These are phyloP conservation scores for Zaprionus davidi DNA, from an alignment of 1,140 invertebrate genomes.

Conservation along the genomic window DNA sequence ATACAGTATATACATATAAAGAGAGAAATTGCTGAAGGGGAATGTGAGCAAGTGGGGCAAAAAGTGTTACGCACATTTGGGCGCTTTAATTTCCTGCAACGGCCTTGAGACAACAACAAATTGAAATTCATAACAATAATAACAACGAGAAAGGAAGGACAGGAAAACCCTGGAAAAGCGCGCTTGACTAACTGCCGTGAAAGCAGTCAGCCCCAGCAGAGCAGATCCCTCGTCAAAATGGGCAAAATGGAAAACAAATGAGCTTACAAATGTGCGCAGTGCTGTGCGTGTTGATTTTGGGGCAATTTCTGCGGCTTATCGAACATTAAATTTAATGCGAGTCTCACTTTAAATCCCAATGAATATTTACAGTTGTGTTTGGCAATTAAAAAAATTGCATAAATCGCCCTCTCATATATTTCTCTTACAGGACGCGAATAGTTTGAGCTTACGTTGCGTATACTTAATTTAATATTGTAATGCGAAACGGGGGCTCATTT, in stretches of 20 bases:
- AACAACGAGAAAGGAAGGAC: slow-evolving; percentile 7
- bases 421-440: neutral
- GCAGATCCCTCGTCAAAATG: slow-evolving; percentile 22
- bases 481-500: slow-evolving; percentile 49
- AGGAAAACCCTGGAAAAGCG: slow-evolving; percentile 21
- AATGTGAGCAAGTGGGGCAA: slow-evolving; percentile 41
- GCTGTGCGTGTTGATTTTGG: slow-evolving; percentile 10
- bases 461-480: slow-evolving; percentile 4
- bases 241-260: slow-evolving; percentile 31
- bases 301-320: slow-evolving; percentile 4
- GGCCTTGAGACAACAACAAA: slow-evolving; percentile 68
- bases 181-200: slow-evolving; percentile 33
- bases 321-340: slow-evolving; percentile 6
- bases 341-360: neutral
- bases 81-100: slow-evolving; percentile 68
- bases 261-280: slow-evolving; percentile 18
- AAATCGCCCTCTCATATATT: neutral
- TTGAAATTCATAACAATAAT: slow-evolving; percentile 76
- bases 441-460: slow-evolving; percentile 12
- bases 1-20: neutral
- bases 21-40: neutral
- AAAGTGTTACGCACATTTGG: slow-evolving; percentile 72
- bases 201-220: slow-evolving; percentile 1
- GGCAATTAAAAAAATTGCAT: neutral
- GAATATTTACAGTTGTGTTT: neutral